Percentiles rank a stretch among this genome's conserved stretches.
Evolutionary conservation across 2,888 invertebrate species (phyloP).

Genomic region (Homarus gammarus): DNA sequence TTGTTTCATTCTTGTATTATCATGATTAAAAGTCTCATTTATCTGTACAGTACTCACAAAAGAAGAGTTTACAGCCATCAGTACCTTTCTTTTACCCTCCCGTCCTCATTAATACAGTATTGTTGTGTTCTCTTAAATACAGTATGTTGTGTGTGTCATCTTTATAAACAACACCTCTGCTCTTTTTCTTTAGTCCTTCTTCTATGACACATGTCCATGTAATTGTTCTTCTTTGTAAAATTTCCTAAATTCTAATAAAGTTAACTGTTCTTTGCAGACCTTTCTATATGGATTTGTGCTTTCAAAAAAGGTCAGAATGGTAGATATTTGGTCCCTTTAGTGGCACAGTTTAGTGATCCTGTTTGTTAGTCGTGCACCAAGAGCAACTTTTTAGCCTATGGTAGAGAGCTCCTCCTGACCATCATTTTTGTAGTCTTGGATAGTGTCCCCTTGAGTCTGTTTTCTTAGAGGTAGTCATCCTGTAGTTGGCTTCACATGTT

Average conservation of each 20-base stretch:
- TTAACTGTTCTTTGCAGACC: conserved; percentile 65
- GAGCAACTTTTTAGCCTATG: not conserved
- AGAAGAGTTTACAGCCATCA: no score
- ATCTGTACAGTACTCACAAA: no score
- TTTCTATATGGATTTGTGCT: conserved; percentile 72
- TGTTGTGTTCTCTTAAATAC: no score
- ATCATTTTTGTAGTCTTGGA: conserved; percentile 24
- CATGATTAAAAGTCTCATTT: no score
- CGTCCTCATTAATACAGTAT: no score
- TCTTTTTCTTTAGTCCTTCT: not conserved
- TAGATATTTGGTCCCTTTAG: conserved; percentile 27
- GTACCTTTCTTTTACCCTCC: no score
- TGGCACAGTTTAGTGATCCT: conserved; percentile 18
- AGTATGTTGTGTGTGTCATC: no score
- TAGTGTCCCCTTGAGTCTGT: not conserved
- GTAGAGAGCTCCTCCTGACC: not conserved
- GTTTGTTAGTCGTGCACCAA: conserved; percentile 34
- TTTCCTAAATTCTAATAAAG: conserved; percentile 38
- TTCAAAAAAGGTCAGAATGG: conserved; percentile 74
- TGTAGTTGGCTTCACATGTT: conserved; percentile 11
- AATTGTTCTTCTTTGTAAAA: conserved; percentile 7
- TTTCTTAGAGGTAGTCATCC: conserved; percentile 37
- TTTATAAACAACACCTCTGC: no score
- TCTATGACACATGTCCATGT: not conserved
- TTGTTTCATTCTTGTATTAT: no score